Evolutionary conservation across 2,113 vertebrate genomes (phyloP).

Genomic region (Stegastes partitus): DNA sequence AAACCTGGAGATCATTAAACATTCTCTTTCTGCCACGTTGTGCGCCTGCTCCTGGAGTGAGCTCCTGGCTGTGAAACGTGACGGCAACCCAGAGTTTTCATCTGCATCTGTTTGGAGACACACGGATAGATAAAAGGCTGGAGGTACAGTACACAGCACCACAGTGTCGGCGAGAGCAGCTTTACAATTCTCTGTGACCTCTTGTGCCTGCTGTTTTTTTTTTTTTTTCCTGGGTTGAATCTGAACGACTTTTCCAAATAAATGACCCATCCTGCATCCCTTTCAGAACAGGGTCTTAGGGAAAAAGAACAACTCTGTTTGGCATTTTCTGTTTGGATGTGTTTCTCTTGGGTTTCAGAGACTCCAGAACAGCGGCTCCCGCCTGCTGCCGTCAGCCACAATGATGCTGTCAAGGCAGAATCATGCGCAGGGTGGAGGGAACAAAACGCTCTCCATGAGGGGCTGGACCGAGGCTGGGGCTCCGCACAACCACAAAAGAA

Average conservation of each 20-base stretch:
- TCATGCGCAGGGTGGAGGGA: too few species aligned
- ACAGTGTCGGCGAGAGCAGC: not conserved
- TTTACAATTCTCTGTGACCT: not conserved
- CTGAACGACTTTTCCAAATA: not conserved
- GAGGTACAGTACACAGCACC: not conserved
- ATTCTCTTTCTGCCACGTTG: not conserved
- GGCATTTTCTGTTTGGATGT: not conserved
- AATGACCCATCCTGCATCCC: not conserved
- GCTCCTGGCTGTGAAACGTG: not conserved
- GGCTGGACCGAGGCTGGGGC: not conserved
- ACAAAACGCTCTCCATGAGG: not conserved
- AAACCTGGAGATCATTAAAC: conserved; percentile 4
- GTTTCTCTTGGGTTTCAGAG: not conserved
- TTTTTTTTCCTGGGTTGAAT: not conserved
- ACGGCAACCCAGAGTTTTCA: conserved; percentile 8
- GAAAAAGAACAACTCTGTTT: not conserved
- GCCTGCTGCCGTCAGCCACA: not conserved
- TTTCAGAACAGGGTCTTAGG: not conserved
- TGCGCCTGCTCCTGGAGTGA: not conserved
- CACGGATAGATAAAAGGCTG: not conserved
- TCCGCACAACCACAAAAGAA: conserved; percentile 1
- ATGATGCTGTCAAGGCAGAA: conserved; percentile 23
- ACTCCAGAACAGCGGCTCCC: not conserved
- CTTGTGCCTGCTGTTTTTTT: not conserved
- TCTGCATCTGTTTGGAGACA: not conserved